A percentile compares a stretch with the other conserved stretches of the same genome.
Conservation (phyloP, 2,797 vertebrate genomes). For the Chrysocyon brachyurus region DNA sequence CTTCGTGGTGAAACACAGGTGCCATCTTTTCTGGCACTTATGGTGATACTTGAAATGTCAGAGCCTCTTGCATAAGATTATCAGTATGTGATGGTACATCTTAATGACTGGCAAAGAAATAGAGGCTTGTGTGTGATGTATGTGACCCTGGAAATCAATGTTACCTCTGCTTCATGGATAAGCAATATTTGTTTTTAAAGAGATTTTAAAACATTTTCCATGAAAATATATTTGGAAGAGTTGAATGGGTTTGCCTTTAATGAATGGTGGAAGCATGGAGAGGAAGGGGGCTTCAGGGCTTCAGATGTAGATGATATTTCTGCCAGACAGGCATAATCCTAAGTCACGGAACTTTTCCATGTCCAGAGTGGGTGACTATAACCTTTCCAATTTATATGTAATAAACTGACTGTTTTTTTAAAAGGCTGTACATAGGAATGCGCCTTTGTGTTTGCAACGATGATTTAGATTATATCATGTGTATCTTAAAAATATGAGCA, state of each 20-base stretch:
- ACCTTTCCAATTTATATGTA: conserved; percentile 44
- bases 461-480: conserved; percentile 49
- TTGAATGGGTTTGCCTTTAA: not conserved
- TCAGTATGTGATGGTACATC: not conserved
- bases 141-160: not conserved
- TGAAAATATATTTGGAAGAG: not conserved
- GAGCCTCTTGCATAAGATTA: not conserved
- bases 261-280: not conserved
- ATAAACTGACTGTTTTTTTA: not conserved
- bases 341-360: not conserved
- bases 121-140: not conserved
- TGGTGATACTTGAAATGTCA: not conserved
- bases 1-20: not conserved
- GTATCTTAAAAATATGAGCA: not conserved
- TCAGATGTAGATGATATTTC: not conserved
- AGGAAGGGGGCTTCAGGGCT: not conserved
- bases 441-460: not conserved
- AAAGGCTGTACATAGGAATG: conserved; percentile 34
- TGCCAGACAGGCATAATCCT: not conserved
- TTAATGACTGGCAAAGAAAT: not conserved
- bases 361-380: not conserved
- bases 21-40: not conserved
- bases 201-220: not conserved
- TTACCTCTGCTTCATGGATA: not conserved
- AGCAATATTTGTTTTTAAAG: not conserved